Conservation (phyloP, 2,113 vertebrate species). For the Cheirogaleus medius region DNA sequence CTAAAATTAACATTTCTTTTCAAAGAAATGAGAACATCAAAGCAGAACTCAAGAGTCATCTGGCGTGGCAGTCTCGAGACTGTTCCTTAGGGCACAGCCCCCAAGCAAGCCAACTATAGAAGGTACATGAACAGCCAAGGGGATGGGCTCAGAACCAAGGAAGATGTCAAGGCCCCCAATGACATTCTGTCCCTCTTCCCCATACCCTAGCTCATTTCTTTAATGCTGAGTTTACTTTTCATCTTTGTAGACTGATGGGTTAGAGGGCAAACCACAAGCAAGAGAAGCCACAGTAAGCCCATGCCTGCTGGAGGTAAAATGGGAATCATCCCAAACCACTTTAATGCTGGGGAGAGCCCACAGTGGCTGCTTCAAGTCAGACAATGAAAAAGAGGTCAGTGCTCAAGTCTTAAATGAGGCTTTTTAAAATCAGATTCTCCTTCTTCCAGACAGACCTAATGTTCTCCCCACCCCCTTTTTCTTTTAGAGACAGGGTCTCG, state of each 20-base stretch:
- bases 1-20: conserved; percentile 68
- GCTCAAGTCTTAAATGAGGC: not conserved
- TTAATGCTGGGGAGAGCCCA: not conserved
- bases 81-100: conserved; percentile 70
- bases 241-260: conserved; percentile 54
- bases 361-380: not conserved
- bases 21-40: conserved; percentile 73
- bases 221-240: conserved; percentile 75
- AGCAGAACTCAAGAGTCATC: conserved; percentile 67
- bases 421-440: conserved; percentile 35
- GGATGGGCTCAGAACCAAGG: conserved; percentile 77
- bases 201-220: conserved; percentile 56
- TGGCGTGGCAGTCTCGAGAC: conserved; percentile 38
- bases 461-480: not conserved
- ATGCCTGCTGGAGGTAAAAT: conserved; percentile 47
- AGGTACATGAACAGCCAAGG: conserved; percentile 71
- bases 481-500: not conserved
- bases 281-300: conserved; percentile 68
- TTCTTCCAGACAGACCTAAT: not conserved
- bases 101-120: conserved; percentile 75
- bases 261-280: conserved; percentile 78
- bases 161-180: conserved; percentile 74
- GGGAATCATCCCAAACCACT: conserved; percentile 63
- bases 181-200: conserved; percentile 68
- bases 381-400: conserved; percentile 38